Percentiles rank a stretch among this genome's conserved stretches.
Evolutionary conservation across 1,140 invertebrate species (phyloP).

Genomic region (Drosophila busckii): DNA sequence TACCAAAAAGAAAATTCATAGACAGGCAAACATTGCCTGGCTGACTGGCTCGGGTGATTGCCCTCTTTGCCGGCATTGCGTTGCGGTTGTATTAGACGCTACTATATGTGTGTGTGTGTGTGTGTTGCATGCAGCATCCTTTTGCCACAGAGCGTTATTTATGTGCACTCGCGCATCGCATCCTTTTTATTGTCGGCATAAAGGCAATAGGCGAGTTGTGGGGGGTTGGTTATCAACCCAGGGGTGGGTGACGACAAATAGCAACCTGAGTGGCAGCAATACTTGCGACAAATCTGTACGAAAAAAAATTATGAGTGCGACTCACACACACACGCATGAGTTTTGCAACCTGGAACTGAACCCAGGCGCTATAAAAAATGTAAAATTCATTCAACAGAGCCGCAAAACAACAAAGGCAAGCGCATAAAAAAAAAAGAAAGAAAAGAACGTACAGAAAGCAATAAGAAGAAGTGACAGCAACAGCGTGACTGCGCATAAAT

Average conservation of each 20-base stretch:
- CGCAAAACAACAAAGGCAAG: slow-evolving; percentile 28
- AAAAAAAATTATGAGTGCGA: slow-evolving; percentile 39
- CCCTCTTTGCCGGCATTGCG: slow-evolving; percentile 67
- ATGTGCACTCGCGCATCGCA: slow-evolving; percentile 67
- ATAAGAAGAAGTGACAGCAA: slow-evolving; percentile 46
- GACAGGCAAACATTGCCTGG: slow-evolving; percentile 29
- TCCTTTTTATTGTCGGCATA: slow-evolving; percentile 62
- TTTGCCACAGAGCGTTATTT: slow-evolving; percentile 44
- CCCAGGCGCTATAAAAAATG: slow-evolving; percentile 62
- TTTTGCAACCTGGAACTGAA: too few species aligned
- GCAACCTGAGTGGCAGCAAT: slow-evolving; percentile 62
- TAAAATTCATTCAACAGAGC: slow-evolving; percentile 65
- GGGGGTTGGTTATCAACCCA: not conserved
- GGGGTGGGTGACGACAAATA: slow-evolving; percentile 59
- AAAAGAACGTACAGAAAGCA: slow-evolving; percentile 1
- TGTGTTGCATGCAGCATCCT: slow-evolving; percentile 22
- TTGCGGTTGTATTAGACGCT: slow-evolving; percentile 40
- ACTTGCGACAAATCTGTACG: slow-evolving; percentile 67
- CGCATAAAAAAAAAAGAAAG: slow-evolving; percentile 7
- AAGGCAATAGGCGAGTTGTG: slow-evolving; percentile 4
- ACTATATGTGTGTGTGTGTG: slow-evolving; percentile 5
- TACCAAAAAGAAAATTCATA: slow-evolving; percentile 5
- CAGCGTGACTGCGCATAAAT: slow-evolving; percentile 72
- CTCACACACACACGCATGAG: slow-evolving; percentile 18
- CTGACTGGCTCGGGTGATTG: slow-evolving; percentile 63